Base-by-base conservation (phyloP, 2,113 vertebrate genomes). In the Capreolus pygargus region DNA sequence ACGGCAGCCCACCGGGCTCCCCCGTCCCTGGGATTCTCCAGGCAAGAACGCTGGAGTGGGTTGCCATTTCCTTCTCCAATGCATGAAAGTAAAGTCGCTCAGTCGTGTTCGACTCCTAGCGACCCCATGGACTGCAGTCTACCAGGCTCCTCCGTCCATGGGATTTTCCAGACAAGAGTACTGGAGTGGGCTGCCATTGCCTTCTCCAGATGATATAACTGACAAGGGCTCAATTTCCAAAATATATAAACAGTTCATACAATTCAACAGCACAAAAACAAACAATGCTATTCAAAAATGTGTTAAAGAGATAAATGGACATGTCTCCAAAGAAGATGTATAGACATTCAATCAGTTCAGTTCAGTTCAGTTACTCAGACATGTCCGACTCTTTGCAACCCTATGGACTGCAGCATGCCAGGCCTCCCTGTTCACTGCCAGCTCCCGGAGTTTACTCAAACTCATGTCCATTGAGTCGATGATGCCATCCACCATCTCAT, bases 41-140 rank as follows among this genome's bases (percentile, higher is more conserved):
- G 61, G 61, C 33, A 67, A 67, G 16, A 67, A 33, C 10, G 5
- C 61, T 67, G 33, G 16, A 67, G 61, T 67, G 61, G 16, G 61
- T 0, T 67, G 61, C 16, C 33, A 67, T 67, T 19, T 16, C 61
- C 61, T 67, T n/a, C 61, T n/a, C 61, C 78, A 81, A 13, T 13
- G 12, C 47, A 13, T 50, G 47, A 50, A 50, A 50, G 47, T 50
- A 50, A 50, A 3, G 47, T 3, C 2, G 0, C 9, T 67, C 33
- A 70, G 64, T 70, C 2, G 0, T 36, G 17, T 9, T n/a, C 4
- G 0, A 70, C 17, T 19, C 61, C 4, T 17, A 1, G 33, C 0
- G 4, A 10, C 16, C 3, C 16, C 61, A 67, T 19, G 19, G 61
- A 67, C 16, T 19, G 33, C 33, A 67, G 33, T 8, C 16, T 10